Evolutionary conservation across 1,140 invertebrate species (phyloP).

Genomic region (Harlomillsia oculata): DNA sequence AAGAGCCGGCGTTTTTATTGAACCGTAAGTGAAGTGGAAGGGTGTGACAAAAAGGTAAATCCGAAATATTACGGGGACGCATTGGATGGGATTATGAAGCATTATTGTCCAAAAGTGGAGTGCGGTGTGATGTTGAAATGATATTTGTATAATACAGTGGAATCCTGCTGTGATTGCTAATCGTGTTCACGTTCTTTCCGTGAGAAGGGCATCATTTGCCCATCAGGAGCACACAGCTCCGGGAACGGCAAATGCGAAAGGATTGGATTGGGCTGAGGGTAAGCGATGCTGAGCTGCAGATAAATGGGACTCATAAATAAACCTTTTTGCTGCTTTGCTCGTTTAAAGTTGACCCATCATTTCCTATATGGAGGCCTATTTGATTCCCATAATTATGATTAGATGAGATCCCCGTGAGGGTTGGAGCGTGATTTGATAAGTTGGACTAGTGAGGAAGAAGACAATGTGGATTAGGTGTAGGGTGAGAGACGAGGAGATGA

Average conservation of each 20-base stretch:
- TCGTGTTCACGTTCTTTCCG: constrained; percentile 20
- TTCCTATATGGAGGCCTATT: constrained; percentile 8
- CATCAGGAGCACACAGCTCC: constrained; percentile 4
- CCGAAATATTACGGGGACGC: not conserved
- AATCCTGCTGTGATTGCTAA: constrained; percentile 22
- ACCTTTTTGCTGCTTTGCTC: not conserved
- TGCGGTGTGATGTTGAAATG: not conserved
- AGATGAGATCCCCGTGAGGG: constrained; percentile 8
- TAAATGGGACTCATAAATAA: constrained; percentile 9
- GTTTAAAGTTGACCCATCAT: constrained; percentile 1
- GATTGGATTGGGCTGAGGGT: not conserved
- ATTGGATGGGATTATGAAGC: not conserved
- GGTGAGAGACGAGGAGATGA: no score
- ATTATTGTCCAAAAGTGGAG: not conserved
- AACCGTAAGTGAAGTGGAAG: no score
- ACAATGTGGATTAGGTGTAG: constrained; percentile 4
- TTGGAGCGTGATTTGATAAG: no score
- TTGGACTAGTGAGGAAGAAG: no score
- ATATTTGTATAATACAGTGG: constrained; percentile 10
- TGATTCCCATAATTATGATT: constrained; percentile 25
- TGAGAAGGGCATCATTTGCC: constrained; percentile 2
- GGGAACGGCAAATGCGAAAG: not conserved
- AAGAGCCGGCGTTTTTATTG: no score
- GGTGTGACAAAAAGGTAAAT: not conserved
- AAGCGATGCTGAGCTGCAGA: no score